These are phyloP conservation scores for Polypterus bichir DNA, from an alignment of 2,113 vertebrate genomes.

Conservation along the genomic window DNA sequence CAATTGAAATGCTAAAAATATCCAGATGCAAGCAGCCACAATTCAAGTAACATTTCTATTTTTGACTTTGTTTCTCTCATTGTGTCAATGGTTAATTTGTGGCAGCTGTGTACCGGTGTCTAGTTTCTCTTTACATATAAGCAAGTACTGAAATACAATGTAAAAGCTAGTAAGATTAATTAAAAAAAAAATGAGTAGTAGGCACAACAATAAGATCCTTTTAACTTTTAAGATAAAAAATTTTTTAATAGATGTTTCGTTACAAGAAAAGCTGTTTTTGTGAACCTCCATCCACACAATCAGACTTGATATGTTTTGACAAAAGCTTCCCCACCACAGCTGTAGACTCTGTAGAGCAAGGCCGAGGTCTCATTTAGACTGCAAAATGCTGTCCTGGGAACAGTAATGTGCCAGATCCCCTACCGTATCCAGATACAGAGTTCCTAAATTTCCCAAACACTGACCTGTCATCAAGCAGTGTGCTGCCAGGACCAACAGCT, in stretches of 20 bases:
- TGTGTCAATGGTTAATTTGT: too few species aligned
- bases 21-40: too few species aligned
- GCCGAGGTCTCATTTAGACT: constrained; percentile 6
- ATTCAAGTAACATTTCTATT: too few species aligned
- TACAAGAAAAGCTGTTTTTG: constrained; percentile 2
- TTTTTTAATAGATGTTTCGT: neutral
- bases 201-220: neutral
- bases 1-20: too few species aligned
- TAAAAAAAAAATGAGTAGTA: neutral
- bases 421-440: constrained; percentile 6
- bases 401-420: constrained; percentile 3
- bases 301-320: constrained; percentile 14
- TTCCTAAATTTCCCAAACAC: constrained; percentile 14
- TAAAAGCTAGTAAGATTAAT: too few species aligned
- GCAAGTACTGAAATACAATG: too few species aligned
- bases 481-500: constrained; percentile 4
- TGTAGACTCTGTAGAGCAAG: constrained; percentile 4
- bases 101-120: too few species aligned
- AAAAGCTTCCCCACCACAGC: constrained; percentile 10
- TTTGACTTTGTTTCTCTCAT: too few species aligned
- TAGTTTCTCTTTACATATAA: too few species aligned
- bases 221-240: neutral
- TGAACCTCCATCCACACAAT: constrained; percentile 10
- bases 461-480: constrained; percentile 5
- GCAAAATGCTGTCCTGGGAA: constrained; percentile 12